Conservation (phyloP, 37 sponge, comb jelly and placozoan genomes). For the Petrosia ficiformis region DNA sequence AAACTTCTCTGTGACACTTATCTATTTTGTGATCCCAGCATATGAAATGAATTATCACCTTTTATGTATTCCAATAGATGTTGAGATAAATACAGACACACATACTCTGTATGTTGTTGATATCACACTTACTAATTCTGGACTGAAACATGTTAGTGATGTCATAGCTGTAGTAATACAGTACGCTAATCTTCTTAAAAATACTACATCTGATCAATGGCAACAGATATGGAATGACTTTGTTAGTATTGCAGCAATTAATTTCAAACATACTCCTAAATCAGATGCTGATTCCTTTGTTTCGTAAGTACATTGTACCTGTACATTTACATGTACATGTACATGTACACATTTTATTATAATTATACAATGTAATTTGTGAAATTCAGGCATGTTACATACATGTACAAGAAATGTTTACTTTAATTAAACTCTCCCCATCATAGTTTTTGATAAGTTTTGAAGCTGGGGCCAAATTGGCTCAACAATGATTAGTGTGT, state of each 20-base stretch:
- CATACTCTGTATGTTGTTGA: constrained; percentile 25
- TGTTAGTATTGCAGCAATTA: background rate
- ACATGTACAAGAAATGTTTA: too few relatives aligned
- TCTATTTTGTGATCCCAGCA: too few relatives aligned
- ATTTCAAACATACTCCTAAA: constrained; percentile 37
- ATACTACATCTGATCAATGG: background rate
- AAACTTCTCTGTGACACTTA: too few relatives aligned
- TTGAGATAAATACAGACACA: constrained; percentile 15
- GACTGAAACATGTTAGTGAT: constrained; percentile 23
- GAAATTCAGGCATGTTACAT: too few relatives aligned
- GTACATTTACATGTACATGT: too few relatives aligned
- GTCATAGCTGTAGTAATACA: constrained; percentile 37
- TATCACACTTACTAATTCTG: constrained; percentile 34
- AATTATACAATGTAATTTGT: too few relatives aligned
- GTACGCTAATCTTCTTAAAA: constrained; percentile 19
- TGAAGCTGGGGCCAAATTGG: too few relatives aligned
- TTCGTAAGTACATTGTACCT: constrained; percentile 14
- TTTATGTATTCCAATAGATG: background rate
- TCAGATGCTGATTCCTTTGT: constrained; percentile 19
- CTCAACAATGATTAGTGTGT: too few relatives aligned
- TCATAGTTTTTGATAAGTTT: too few relatives aligned
- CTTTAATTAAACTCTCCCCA: too few relatives aligned
- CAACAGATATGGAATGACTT: constrained; percentile 24
- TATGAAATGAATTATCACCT: background rate
- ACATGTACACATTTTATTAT: too few relatives aligned